Evolutionary conservation across 2,797 vertebrate species (phyloP).

Genomic region (Pterois miles): DNA sequence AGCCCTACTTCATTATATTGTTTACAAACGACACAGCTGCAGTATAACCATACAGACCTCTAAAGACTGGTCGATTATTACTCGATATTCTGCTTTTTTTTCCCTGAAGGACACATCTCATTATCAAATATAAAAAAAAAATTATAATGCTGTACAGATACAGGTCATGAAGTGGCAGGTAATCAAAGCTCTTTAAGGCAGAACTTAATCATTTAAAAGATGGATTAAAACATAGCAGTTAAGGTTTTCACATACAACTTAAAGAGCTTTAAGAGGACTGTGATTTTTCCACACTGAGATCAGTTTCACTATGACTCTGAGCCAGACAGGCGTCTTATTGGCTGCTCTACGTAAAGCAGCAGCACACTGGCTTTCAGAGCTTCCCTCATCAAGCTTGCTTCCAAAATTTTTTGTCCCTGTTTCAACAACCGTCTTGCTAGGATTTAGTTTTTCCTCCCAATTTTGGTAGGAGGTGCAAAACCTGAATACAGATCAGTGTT

Average conservation of each 20-base stretch:
- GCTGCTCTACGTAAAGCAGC: not conserved
- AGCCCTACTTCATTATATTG: too few species aligned
- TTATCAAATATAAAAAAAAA: too few species aligned
- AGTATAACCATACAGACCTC: not conserved
- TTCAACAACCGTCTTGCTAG: not conserved
- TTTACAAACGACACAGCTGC: too few species aligned
- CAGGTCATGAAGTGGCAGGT: not conserved
- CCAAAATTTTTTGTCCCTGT: not conserved
- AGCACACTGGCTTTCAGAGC: not conserved
- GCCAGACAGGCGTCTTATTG: not conserved
- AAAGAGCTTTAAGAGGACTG: not conserved
- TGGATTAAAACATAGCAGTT: not conserved
- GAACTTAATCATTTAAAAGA: not conserved
- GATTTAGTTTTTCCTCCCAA: not conserved
- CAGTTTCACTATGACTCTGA: conserved; percentile 27
- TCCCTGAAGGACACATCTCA: too few species aligned
- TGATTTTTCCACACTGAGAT: conserved; percentile 21
- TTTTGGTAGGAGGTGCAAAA: not conserved
- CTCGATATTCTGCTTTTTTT: not conserved
- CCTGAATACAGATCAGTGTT: not conserved
- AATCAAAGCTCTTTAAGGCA: not conserved
- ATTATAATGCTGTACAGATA: too few species aligned
- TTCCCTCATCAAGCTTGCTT: not conserved
- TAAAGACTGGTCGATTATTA: not conserved
- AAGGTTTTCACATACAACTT: not conserved